Conservation (phyloP, 2,113 vertebrate genomes). For the Dipodomys ordii region DNA sequence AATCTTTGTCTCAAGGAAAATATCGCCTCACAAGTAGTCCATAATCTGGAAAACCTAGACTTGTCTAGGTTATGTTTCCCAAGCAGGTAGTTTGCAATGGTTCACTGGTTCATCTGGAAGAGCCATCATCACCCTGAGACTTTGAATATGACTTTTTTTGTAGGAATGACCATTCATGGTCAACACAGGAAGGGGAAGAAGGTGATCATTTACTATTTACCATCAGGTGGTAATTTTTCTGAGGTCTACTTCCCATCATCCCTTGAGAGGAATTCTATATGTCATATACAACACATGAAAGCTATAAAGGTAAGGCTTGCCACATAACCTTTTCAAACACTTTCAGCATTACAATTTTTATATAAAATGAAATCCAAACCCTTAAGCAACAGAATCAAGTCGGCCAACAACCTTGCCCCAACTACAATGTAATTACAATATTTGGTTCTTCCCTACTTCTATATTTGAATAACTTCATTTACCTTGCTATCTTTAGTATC, state of each 20-base stretch:
- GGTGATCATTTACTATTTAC: too few species aligned
- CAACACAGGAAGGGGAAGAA: not conserved
- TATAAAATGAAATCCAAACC: not conserved
- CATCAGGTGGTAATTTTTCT: too few species aligned
- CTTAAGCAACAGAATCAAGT: not conserved
- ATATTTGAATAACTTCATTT: too few species aligned
- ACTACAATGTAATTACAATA: too few species aligned
- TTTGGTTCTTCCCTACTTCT: not conserved
- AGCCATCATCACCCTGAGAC: not conserved
- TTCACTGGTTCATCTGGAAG: not conserved
- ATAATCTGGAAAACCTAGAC: not conserved
- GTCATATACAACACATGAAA: too few species aligned
- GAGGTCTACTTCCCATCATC: too few species aligned
- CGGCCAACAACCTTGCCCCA: too few species aligned
- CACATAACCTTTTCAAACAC: not conserved
- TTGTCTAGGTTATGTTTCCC: not conserved
- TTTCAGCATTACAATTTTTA: not conserved
- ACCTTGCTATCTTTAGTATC: not conserved
- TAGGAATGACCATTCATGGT: not conserved
- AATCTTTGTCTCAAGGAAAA: not conserved
- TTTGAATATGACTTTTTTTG: not conserved
- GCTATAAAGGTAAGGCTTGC: too few species aligned
- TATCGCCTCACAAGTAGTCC: too few species aligned
- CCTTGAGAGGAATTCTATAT: too few species aligned
- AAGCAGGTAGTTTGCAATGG: not conserved